Evolutionary conservation across 2,113 vertebrate species (phyloP).

Genomic region (Patagioenas fasciata): DNA sequence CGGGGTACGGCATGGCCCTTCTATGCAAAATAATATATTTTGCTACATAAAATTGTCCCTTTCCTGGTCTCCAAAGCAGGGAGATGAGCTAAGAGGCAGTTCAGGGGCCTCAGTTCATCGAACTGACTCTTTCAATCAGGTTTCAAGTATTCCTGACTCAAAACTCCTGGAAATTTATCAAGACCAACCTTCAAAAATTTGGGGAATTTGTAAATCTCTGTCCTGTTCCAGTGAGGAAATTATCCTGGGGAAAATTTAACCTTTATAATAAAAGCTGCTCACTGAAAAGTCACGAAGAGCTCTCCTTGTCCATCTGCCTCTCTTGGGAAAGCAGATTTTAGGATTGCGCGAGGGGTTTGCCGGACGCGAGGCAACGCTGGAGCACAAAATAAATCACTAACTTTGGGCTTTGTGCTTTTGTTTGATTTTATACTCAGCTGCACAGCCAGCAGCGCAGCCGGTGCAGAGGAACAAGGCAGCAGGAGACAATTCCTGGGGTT

Average conservation of each 20-base stretch:
- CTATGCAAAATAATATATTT: background rate
- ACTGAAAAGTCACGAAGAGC: background rate
- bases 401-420: background rate
- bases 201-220: background rate
- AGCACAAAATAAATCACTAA: background rate
- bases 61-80: background rate
- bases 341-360: accelerated
- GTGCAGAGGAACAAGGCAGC: background rate
- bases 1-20: accelerated
- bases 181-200: background rate
- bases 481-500: background rate
- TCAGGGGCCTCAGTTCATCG: background rate
- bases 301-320: background rate
- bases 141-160: background rate
- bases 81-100: background rate
- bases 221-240: background rate
- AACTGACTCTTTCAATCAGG: background rate
- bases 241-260: background rate
- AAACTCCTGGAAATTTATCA: background rate
- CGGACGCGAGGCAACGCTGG: accelerated
- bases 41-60: background rate
- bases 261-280: background rate
- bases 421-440: background rate
- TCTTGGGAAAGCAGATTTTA: slow-evolving; percentile 1
- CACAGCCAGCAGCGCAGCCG: background rate